Conservation (phyloP, 1,140 invertebrate species). For the Delia radicum region DNA sequence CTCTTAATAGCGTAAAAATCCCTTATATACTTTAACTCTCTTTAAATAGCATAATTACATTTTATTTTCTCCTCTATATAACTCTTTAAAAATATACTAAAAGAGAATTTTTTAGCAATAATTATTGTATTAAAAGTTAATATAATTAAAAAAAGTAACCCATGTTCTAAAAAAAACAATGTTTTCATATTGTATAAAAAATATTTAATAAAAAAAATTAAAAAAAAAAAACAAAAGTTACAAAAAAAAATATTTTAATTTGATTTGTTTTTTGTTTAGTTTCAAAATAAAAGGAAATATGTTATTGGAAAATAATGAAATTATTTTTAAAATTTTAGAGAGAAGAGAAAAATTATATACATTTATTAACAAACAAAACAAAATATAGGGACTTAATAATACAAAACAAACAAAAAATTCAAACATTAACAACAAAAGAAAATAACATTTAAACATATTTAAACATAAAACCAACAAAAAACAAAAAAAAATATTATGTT, state of each 20-base stretch:
- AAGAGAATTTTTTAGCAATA: slow-evolving; percentile 15
- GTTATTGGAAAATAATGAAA: background rate
- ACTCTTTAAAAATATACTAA: background rate
- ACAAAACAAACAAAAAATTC: slow-evolving; percentile 11
- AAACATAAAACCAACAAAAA: slow-evolving; percentile 17
- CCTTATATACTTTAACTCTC: background rate
- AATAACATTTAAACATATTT: slow-evolving; percentile 2
- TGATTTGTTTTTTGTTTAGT: background rate
- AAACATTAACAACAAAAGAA: slow-evolving; percentile 13
- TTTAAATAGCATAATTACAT: background rate
- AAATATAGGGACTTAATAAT: slow-evolving; percentile 15
- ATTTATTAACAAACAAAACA: slow-evolving; percentile 17
- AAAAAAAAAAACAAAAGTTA: background rate
- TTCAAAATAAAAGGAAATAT: slow-evolving; percentile 6
- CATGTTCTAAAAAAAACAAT: slow-evolving; percentile 20
- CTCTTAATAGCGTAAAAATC: background rate
- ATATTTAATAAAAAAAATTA: background rate
- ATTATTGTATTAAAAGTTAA: slow-evolving; percentile 11
- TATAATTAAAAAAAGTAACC: slow-evolving; percentile 5
- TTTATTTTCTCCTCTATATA: background rate
- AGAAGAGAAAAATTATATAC: slow-evolving; percentile 28
- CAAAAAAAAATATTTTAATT: slow-evolving; percentile 9
- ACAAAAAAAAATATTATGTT: slow-evolving; percentile 22
- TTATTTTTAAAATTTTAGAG: slow-evolving; percentile 15
- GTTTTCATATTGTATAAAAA: slow-evolving; percentile 13